A percentile compares a stretch with the other conserved stretches of the same genome.
phyloP scores from a whole-genome alignment of 2,888 invertebrate species.

The Lepidocyrtinus sp. region DNA sequence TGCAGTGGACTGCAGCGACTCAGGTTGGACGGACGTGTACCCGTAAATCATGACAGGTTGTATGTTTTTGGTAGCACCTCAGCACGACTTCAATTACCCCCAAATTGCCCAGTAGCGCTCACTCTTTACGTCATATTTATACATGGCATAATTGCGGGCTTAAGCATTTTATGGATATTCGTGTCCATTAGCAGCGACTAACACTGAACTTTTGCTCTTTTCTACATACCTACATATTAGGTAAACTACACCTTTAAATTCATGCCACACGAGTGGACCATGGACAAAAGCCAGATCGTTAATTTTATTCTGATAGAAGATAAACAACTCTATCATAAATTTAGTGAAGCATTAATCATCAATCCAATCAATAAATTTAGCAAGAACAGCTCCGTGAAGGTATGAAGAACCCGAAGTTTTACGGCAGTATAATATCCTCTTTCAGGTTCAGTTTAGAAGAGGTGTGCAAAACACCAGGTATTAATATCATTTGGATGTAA shows the following conservation, averaged over 20 bases:
- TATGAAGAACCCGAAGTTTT: no score
- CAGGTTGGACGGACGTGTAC: not conserved
- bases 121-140: constrained; percentile 39
- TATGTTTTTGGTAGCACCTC: constrained; percentile 37
- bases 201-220: not conserved
- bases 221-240: no score
- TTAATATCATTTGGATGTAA: not conserved
- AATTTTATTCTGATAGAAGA: no score
- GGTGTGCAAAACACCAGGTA: not conserved
- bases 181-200: constrained; percentile 36
- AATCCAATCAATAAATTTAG: no score
- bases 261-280: no score
- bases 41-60: constrained; percentile 18
- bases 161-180: constrained; percentile 38
- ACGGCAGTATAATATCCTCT: no score
- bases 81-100: constrained; percentile 48
- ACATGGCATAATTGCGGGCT: constrained; percentile 28
- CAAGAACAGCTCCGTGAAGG: no score
- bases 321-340: no score
- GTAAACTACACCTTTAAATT: no score
- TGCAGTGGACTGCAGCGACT: not conserved
- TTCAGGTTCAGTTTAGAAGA: not conserved
- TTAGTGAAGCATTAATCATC: no score
- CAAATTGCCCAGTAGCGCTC: constrained; percentile 45
- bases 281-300: no score